Conservation (phyloP, 1,140 invertebrate species). For the Zaprionus inermis region DNA sequence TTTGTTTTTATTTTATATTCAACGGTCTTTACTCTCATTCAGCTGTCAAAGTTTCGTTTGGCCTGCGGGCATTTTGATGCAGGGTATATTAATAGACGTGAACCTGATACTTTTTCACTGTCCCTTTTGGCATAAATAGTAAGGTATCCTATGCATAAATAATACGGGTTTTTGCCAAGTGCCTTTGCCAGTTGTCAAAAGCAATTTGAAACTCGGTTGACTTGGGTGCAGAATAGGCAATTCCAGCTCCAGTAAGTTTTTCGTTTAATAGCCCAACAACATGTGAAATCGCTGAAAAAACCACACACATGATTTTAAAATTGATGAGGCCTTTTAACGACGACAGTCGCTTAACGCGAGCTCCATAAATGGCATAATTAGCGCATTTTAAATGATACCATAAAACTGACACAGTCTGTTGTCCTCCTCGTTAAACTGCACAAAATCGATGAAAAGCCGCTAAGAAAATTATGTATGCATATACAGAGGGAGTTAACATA, state of each 20-base stretch:
- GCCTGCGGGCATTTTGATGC: constrained; percentile 26
- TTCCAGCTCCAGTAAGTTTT: too few species aligned
- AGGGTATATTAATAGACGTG: constrained; percentile 30
- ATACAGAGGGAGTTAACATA: constrained; percentile 1
- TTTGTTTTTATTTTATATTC: constrained; percentile 17
- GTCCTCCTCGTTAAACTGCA: constrained; percentile 54
- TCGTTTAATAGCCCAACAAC: constrained; percentile 20
- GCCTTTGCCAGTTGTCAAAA: constrained; percentile 18
- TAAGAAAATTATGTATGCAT: constrained; percentile 60
- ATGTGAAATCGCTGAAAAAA: constrained; percentile 5
- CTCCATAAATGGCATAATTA: constrained; percentile 77
- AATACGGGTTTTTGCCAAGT: not conserved
- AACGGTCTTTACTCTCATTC: constrained; percentile 11
- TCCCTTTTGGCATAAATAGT: constrained; percentile 9
- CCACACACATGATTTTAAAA: constrained; percentile 57
- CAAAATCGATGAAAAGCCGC: constrained; percentile 56
- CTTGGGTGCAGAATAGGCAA: constrained; percentile 32
- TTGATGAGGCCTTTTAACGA: constrained; percentile 73
- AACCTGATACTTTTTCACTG: constrained; percentile 36
- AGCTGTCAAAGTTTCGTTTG: constrained; percentile 22
- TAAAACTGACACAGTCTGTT: constrained; percentile 56
- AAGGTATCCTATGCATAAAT: not conserved
- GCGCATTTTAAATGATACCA: constrained; percentile 78
- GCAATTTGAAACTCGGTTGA: constrained; percentile 31
- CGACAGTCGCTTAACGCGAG: constrained; percentile 64